These are phyloP conservation scores for Sesamia inferens DNA, from an alignment of 2,888 invertebrate genomes.

Conservation along the genomic window DNA sequence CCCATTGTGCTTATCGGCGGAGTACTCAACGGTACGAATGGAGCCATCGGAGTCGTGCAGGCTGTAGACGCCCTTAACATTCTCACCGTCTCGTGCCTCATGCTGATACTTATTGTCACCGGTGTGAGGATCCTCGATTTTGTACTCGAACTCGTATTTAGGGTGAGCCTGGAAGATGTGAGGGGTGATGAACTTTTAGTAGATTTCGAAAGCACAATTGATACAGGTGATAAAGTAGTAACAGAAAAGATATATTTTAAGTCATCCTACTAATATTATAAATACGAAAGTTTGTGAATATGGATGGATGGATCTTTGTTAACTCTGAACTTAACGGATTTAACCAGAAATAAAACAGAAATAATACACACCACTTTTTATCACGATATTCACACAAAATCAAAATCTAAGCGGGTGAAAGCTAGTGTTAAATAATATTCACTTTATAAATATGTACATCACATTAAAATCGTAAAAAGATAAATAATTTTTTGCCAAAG, in stretches of 20 bases:
- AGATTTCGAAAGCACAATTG: background rate
- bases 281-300: too few relatives aligned
- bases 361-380: too few relatives aligned
- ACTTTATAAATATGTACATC: background rate
- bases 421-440: too few relatives aligned
- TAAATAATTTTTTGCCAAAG: background rate
- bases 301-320: too few relatives aligned
- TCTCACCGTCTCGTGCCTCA: slow-evolving; percentile 89
- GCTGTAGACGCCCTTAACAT: slow-evolving; percentile 89
- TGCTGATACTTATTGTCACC: slow-evolving; percentile 89
- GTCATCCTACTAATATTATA: too few relatives aligned
- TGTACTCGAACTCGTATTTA: slow-evolving; percentile 89
- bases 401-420: too few relatives aligned
- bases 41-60: slow-evolving; percentile 90
- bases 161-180: slow-evolving; percentile 79
- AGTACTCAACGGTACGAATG: slow-evolving; percentile 89
- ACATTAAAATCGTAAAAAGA: background rate
- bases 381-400: too few relatives aligned
- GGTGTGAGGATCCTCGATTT: slow-evolving; percentile 88
- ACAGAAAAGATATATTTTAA: background rate
- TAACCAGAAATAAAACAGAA: too few relatives aligned
- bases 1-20: slow-evolving; percentile 87
- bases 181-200: background rate
- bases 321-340: too few relatives aligned
- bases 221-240: background rate